Evolutionary conservation across 2,797 vertebrate species (phyloP), one percentile per base, ranked within the genome.

Genomic region (Adelosebastes latens): DNA sequence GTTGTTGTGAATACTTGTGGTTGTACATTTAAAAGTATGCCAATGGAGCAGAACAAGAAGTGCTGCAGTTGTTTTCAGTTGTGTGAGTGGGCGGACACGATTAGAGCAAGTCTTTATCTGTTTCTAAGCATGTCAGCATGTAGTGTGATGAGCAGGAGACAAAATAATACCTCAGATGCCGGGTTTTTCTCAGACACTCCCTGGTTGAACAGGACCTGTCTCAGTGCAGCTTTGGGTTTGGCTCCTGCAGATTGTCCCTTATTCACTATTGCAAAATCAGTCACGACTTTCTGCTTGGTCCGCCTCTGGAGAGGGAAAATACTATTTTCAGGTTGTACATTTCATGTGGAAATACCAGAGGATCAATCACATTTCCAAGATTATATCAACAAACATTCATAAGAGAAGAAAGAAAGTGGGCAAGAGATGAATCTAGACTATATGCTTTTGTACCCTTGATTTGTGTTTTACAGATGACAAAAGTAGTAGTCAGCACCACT

Each of bases 191-290:
- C 96, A 64, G 92, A 84, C 79, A 25, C 79, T 84, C 88, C 92
- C 87, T 96, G 96, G 74, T 60, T 95, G 87, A 96, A 95, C 62
- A 96, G 84, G 49, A 84, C 90, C 78, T 95, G 94, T 79, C 80
- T 95, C 59, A 96, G 90, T 5, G 93, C 79, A 3, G 88, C 82
- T 87, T 94, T 89, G 73, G 93, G 79, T 90, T 92, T 96, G 72
- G 55, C 25, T 61, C 34, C 87, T 20, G 61, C 74, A 73, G 92
- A 88, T 0, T 65, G 20, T 82, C 84, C 93, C 69, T 94, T 96
- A 53, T 60, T 91, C 72, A 93, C 6, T 1, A 94, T 95, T 24
- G 89, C 69, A 81, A 95, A 95, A 77, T 94, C 92, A 32, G 87
- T 80, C 81, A 95, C 88, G 1, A 92, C 88, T 64, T 91, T 90